Evolutionary conservation across 2,797 vertebrate species (phyloP).

Genomic region (Danio kyathit): DNA sequence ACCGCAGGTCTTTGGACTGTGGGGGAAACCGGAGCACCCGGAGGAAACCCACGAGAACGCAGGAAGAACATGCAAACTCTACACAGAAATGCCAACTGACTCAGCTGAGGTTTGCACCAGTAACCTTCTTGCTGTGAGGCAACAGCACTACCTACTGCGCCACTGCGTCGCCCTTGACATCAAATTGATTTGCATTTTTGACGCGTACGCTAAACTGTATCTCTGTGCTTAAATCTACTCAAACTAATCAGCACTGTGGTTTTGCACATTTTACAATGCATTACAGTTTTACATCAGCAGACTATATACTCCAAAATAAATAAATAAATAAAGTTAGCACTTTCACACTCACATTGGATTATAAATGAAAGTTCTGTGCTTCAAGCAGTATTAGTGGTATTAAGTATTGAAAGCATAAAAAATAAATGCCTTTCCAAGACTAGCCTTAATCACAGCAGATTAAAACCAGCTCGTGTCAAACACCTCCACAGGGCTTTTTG

Average conservation of each 20-base stretch:
- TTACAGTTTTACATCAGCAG: too few species aligned
- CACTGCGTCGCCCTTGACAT: too few species aligned
- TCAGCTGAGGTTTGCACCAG: too few species aligned
- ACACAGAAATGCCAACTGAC: too few species aligned
- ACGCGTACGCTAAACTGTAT: background rate
- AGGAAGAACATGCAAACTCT: too few species aligned
- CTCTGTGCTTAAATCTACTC: background rate
- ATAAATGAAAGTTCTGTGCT: constrained; percentile 34
- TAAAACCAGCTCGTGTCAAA: constrained; percentile 28
- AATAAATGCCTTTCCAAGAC: background rate
- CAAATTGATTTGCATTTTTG: too few species aligned
- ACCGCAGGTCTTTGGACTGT: too few species aligned
- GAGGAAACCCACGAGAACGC: too few species aligned
- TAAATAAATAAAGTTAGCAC: background rate
- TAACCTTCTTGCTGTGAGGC: too few species aligned
- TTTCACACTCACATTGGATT: constrained; percentile 25
- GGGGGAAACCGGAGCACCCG: too few species aligned
- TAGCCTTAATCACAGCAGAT: constrained; percentile 18
- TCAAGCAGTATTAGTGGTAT: constrained; percentile 20
- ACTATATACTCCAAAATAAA: background rate
- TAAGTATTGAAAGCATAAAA: background rate
- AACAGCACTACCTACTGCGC: too few species aligned
- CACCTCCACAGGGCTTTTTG: constrained; percentile 48
- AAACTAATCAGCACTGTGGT: background rate
- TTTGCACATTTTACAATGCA: background rate